Percentiles rank a stretch among this genome's conserved stretches.
phyloP scores from a whole-genome alignment of 2,113 vertebrate genomes.

The Eudyptes chrysolophus region DNA sequence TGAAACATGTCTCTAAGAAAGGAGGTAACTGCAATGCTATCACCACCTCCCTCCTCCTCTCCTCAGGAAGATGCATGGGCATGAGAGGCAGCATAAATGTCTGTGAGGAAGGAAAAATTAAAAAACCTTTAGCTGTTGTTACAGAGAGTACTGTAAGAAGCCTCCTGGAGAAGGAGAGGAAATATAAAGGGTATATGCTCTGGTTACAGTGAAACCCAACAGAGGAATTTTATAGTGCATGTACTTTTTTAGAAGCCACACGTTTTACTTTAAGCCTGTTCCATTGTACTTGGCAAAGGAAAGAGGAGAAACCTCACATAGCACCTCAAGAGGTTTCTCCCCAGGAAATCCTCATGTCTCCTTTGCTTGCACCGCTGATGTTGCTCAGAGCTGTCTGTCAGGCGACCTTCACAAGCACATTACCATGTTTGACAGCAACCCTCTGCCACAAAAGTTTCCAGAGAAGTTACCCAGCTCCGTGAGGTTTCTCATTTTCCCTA shows the following conservation, averaged over 20 bases:
- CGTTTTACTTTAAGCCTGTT: background rate
- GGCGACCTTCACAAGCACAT: background rate
- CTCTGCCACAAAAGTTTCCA: background rate
- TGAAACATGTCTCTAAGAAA: background rate
- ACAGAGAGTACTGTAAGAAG: background rate
- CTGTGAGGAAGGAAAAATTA: background rate
- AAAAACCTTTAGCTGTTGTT: background rate
- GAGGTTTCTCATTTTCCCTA: slow-evolving; percentile 32
- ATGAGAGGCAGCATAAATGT: background rate
- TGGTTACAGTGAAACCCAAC: background rate
- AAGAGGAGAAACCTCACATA: background rate
- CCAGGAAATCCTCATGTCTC: background rate
- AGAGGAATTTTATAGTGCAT: background rate
- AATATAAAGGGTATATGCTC: background rate
- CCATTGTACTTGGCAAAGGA: background rate
- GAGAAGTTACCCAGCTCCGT: background rate
- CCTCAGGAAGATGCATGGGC: background rate
- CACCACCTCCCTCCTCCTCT: background rate
- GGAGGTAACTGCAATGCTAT: background rate
- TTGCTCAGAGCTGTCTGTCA: background rate
- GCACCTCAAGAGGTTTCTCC: background rate
- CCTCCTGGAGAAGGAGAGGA: background rate
- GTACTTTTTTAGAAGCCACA: background rate
- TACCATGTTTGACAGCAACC: background rate
- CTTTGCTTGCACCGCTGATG: background rate